Evolutionary conservation across 2,797 vertebrate genomes (phyloP).

Genomic region (Urocyon cinereoargenteus): DNA sequence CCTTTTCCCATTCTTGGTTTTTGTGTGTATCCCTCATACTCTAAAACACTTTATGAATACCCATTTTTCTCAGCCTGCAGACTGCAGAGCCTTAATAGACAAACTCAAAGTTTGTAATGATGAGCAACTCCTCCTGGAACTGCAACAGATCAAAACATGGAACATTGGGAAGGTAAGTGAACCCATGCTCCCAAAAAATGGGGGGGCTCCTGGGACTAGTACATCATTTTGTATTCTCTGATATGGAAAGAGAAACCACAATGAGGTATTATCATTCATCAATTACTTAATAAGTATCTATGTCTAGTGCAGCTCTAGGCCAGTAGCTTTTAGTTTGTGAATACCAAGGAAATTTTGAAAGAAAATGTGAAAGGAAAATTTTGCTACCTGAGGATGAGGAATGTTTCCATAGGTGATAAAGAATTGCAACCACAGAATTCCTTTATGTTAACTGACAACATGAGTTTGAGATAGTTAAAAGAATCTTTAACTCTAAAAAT

Average conservation of each 20-base stretch:
- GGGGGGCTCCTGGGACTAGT: background rate
- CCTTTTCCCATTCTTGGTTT: background rate
- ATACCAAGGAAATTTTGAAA: slow-evolving; percentile 39
- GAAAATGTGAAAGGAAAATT: background rate
- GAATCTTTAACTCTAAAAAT: slow-evolving; percentile 50
- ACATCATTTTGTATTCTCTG: slow-evolving; percentile 23
- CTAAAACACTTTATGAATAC: slow-evolving; percentile 52
- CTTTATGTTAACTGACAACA: background rate
- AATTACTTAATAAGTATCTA: background rate
- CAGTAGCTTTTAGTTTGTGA: slow-evolving; percentile 42
- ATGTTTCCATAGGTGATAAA: background rate
- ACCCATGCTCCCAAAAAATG: background rate
- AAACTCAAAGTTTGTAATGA: slow-evolving; percentile 97
- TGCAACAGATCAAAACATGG: slow-evolving; percentile 99
- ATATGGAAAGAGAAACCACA: slow-evolving; percentile 34
- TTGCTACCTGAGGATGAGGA: background rate
- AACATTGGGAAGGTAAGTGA: slow-evolving; percentile 96
- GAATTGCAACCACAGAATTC: slow-evolving; percentile 39
- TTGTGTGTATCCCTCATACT: background rate
- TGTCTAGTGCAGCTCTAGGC: background rate
- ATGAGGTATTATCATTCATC: background rate
- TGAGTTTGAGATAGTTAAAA: slow-evolving; percentile 42
- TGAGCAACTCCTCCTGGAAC: slow-evolving; percentile 96
- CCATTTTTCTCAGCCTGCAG: slow-evolving; percentile 92
- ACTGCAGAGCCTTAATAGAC: slow-evolving; percentile 98